Conservation (phyloP, 2,888 invertebrate genomes). For the Apotomis turbidana region DNA sequence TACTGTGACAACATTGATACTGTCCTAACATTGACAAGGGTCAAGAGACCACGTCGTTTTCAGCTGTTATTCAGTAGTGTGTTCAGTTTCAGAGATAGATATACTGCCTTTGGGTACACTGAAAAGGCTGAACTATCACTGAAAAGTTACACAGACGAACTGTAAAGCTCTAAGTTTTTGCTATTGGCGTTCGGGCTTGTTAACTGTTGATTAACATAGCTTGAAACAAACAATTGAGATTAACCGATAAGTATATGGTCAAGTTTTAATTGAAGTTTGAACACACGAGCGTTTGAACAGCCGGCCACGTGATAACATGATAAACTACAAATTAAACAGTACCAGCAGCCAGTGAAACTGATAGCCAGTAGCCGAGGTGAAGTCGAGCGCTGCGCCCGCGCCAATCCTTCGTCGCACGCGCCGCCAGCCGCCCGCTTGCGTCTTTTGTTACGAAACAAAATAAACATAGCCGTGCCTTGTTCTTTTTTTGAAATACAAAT, state of each 20-base stretch:
- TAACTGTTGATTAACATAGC: not conserved
- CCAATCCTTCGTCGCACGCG: constrained; percentile 64
- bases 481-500: constrained; percentile 14
- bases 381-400: constrained; percentile 65
- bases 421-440: constrained; percentile 52
- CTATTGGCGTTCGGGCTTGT: not conserved
- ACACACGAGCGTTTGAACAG: constrained; percentile 53
- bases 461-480: constrained; percentile 13
- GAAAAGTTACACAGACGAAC: not conserved
- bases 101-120: no score
- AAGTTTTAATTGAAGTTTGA: constrained; percentile 53
- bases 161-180: not conserved
- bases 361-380: constrained; percentile 70
- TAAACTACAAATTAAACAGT: constrained; percentile 79
- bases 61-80: constrained; percentile 23
- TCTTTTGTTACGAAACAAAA: constrained; percentile 21
- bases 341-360: constrained; percentile 63
- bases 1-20: constrained; percentile 34
- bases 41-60: constrained; percentile 24
- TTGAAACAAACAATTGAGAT: constrained; percentile 12
- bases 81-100: no score
- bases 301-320: constrained; percentile 73
- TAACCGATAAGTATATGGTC: constrained; percentile 46
- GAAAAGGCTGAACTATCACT: no score
- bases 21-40: constrained; percentile 34